Evolutionary conservation across 2,797 vertebrate genomes (phyloP).

Genomic region (Falco cherrug): DNA sequence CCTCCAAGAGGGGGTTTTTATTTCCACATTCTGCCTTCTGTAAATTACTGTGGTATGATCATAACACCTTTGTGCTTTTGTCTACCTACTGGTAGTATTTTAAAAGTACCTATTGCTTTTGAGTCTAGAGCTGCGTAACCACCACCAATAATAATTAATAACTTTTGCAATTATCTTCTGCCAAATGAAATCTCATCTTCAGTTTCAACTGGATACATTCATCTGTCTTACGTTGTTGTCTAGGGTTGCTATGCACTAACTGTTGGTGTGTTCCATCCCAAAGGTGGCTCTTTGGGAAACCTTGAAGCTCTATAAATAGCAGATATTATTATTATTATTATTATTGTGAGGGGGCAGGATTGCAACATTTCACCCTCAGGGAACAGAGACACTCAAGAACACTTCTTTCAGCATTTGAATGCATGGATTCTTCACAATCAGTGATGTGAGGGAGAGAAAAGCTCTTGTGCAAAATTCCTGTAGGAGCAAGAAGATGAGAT

Average conservation of each 20-base stretch:
- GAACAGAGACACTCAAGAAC: neutral
- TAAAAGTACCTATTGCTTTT: constrained; percentile 14
- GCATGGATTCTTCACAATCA: neutral
- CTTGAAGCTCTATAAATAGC: constrained; percentile 55
- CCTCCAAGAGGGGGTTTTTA: neutral
- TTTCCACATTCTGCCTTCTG: constrained; percentile 36
- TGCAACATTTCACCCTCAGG: neutral
- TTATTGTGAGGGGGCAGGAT: neutral
- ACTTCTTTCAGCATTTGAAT: neutral
- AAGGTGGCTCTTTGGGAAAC: constrained; percentile 22
- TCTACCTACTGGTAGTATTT: neutral
- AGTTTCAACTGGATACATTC: constrained; percentile 25
- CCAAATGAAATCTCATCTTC: constrained; percentile 36
- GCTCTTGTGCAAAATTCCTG: neutral
- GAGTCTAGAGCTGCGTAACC: constrained; percentile 19
- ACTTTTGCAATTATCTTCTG: constrained; percentile 54
- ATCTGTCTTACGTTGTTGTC: constrained; percentile 7
- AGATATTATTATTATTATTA: neutral
- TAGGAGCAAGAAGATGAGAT: neutral
- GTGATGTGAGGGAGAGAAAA: neutral
- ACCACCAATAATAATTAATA: constrained; percentile 57
- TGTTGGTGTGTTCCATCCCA: constrained; percentile 9
- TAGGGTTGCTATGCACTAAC: constrained; percentile 1
- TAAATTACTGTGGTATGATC: constrained; percentile 17
- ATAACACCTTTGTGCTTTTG: neutral